A percentile compares a stretch with the other conserved stretches of the same genome.
Evolutionary conservation across 2,797 vertebrate species (phyloP).

Genomic region (Rhabdophis nuchalis): DNA sequence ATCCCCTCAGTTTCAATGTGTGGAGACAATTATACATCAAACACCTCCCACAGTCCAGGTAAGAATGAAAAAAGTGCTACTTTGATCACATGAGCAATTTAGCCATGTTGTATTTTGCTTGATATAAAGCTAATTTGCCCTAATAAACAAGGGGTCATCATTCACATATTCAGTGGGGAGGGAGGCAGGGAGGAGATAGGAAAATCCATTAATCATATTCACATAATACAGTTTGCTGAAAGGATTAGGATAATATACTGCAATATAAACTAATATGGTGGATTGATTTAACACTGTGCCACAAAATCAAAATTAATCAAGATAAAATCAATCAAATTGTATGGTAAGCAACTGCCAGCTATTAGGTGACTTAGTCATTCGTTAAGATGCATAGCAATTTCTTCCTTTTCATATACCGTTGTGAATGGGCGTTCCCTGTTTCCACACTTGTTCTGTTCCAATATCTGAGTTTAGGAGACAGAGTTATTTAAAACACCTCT

Average conservation of each 20-base stretch:
- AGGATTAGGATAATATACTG: background rate
- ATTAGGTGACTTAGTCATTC: background rate
- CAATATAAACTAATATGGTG: background rate
- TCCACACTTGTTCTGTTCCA: background rate
- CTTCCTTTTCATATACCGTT: background rate
- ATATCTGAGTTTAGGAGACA: background rate
- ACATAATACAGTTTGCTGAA: background rate
- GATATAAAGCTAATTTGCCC: background rate
- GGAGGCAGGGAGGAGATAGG: background rate
- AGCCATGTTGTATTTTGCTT: background rate
- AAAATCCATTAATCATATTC: background rate
- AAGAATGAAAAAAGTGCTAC: background rate
- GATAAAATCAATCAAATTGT: background rate
- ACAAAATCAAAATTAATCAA: background rate
- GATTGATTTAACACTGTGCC: background rate
- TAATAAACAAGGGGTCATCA: background rate
- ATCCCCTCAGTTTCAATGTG: conserved; percentile 84
- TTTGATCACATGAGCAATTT: background rate
- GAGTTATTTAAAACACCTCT: background rate
- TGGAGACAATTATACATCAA: conserved; percentile 95
- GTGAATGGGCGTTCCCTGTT: background rate
- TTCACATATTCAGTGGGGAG: background rate
- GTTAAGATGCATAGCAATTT: background rate
- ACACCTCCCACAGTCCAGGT: conserved; percentile 92
- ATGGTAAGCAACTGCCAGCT: background rate